These are phyloP conservation scores for Tinamus guttatus DNA, from an alignment of 2,113 vertebrate genomes.

Conservation along the genomic window DNA sequence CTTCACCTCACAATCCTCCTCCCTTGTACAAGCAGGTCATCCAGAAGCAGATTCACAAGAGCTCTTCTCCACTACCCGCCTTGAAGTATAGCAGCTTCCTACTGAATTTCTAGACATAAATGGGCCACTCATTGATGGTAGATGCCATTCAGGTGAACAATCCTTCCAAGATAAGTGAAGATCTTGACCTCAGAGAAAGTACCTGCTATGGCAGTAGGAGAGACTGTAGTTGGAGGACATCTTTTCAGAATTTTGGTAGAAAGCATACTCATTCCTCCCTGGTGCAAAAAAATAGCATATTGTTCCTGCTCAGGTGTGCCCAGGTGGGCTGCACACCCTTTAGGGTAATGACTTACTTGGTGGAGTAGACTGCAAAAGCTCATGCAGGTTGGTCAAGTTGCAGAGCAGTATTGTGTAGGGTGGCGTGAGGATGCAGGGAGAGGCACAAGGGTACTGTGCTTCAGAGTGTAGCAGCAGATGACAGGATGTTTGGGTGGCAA, in stretches of 20 bases:
- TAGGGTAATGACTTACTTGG: background rate
- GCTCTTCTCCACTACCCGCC: background rate
- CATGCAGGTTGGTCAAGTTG: accelerated
- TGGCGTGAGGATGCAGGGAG: no score
- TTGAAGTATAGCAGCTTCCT: background rate
- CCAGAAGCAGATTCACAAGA: background rate
- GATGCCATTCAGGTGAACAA: background rate
- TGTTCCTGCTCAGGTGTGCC: background rate
- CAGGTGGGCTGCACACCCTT: accelerated
- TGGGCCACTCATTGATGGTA: background rate
- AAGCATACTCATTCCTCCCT: background rate
- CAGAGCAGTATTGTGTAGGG: background rate
- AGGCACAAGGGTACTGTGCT: accelerated
- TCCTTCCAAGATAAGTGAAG: background rate
- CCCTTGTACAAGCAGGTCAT: background rate
- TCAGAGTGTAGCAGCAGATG: background rate
- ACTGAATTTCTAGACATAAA: background rate
- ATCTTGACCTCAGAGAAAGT: background rate
- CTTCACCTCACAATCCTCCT: background rate
- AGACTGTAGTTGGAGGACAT: accelerated
- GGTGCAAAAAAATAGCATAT: background rate
- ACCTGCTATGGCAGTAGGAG: background rate
- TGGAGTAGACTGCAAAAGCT: background rate
- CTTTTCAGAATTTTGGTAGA: background rate
- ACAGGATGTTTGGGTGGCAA: background rate